Percentiles rank a stretch among this genome's conserved stretches.
Conservation (phyloP, 2,113 vertebrate genomes). For the Atractosteus spatula region DNA sequence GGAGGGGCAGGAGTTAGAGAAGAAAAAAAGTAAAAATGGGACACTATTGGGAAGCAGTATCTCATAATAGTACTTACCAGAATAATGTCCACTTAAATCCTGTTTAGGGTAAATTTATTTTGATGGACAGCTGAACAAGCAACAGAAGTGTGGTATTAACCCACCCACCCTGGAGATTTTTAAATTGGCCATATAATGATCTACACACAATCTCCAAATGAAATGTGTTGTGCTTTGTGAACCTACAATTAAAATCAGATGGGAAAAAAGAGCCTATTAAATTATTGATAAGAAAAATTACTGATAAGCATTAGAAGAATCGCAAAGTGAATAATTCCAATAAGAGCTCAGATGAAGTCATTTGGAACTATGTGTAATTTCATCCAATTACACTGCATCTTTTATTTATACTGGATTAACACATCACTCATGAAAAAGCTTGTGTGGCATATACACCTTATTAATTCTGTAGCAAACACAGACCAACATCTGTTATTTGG, state of each 20-base stretch:
- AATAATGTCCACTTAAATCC: slow-evolving; percentile 4
- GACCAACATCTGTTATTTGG: no score
- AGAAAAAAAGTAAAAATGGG: slow-evolving; percentile 25
- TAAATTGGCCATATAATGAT: background rate
- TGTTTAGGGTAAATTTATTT: slow-evolving; percentile 3
- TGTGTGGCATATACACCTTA: no score
- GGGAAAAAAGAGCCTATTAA: background rate
- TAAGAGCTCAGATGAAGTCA: no score
- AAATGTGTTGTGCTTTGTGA: background rate
- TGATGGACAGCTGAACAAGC: background rate
- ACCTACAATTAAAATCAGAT: slow-evolving; percentile 6
- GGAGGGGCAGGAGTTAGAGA: slow-evolving; percentile 20
- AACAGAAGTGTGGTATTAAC: slow-evolving; percentile 1
- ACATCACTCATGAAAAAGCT: no score
- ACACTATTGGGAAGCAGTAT: slow-evolving; percentile 29
- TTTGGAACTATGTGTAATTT: no score
- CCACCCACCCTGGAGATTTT: background rate
- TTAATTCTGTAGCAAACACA: no score
- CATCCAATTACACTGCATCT: no score
- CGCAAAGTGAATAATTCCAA: no score
- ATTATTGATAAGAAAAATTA: background rate
- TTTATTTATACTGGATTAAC: no score
- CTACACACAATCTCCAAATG: slow-evolving; percentile 2
- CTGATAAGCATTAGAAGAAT: background rate
- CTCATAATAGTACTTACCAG: slow-evolving; percentile 2